Evolutionary conservation across 1,140 invertebrate genomes (phyloP), one percentile per base, ranked within the genome.

Genomic region (Colletes gigas): DNA sequence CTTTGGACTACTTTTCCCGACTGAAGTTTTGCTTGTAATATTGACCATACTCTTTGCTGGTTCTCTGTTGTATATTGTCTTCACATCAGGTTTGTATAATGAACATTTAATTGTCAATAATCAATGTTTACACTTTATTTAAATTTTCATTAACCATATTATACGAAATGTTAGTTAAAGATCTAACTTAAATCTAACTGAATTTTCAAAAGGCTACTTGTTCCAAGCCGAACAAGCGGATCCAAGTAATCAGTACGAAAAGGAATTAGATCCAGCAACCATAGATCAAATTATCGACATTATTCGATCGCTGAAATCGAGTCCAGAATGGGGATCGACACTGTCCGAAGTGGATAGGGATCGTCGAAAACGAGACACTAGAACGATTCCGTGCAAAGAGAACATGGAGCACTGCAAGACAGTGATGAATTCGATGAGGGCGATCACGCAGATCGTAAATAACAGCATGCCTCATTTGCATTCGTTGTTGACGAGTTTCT

Each of bases 341-440:
- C 15, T 78, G 8, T 15, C 17, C 4, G n/a, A 12, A 3, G 59
- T 62, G 30, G 1, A 17, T 0, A 5, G 10, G 1, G 30, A 30
- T 50, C 69, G 69, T 17, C 12, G 19, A 2, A 67, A 59, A 19
- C 83, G 65, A 5, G 5, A 69, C 0, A 0, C 9, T 1, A 1
- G 15, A 0, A 8, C 4, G 1, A n/a, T 0, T 10, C 50, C 44
- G 8, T 67, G 59, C 39, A 67, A 52, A 1, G 60, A 75, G 30
- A 77, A 10, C 30, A 62, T 15, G 4, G 10, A 79, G 3, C 30
- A 30, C 1, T 86, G 84, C 44, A 44, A 68, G 17, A 17, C 0
- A 0, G 9, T 86, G 15, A 65, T 85, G 7, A 12, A 81, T 0
- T 72, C 59, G 6, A 74, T 78, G 66, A 12, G n/a, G 41, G 14